Evolutionary conservation across 2,113 vertebrate genomes (phyloP), one percentile per base, ranked within the genome.

Genomic region (Anhinga anhinga): DNA sequence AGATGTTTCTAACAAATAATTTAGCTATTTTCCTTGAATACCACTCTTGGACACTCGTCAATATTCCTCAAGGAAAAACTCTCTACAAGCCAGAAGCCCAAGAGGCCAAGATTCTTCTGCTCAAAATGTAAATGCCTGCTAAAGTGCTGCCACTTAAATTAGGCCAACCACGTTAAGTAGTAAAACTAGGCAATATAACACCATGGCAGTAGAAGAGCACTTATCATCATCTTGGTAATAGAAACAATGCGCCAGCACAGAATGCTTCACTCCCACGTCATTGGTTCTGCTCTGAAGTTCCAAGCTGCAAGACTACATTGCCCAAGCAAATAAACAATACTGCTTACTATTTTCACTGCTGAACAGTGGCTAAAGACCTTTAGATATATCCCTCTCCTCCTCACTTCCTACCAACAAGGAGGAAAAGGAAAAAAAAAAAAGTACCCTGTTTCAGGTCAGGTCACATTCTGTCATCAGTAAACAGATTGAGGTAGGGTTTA

Each of bases 51-150:
- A 94, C 50, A 65, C 7, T 88, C 3, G 5, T 61, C 87, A 87
- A 15, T 82, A 87, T 49, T 93, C 52, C 84, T 93, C 74, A 93
- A 95, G 82, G 90, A 94, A 94, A 93, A 95, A 67, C 21, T 38
- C 36, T 58, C 21, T 47, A 38, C 30, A 80, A 88, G 86, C 94
- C 93, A 96, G 53, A 61, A 83, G 78, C 44, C 19, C 23, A 65
- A 72, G 73, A 91, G 73, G 82, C 84, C 87, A 94, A 87, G 66
- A 88, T 80, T 87, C 58, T 56, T 90, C 78, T 91, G 34, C 69
- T 85, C 82, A 78, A 90, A 90, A 90, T 53, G 55, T 82, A 89
- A 96, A 74, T 53, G 49, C 15, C 49, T 94, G 56, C 30, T 91
- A 6, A 89, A 87, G 67, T 77, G 71, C 58, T 90, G 78, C 59